Percentiles rank a stretch among this genome's conserved stretches.
Conservation (phyloP, 2,113 vertebrate genomes). For the Blennius ocellaris region DNA sequence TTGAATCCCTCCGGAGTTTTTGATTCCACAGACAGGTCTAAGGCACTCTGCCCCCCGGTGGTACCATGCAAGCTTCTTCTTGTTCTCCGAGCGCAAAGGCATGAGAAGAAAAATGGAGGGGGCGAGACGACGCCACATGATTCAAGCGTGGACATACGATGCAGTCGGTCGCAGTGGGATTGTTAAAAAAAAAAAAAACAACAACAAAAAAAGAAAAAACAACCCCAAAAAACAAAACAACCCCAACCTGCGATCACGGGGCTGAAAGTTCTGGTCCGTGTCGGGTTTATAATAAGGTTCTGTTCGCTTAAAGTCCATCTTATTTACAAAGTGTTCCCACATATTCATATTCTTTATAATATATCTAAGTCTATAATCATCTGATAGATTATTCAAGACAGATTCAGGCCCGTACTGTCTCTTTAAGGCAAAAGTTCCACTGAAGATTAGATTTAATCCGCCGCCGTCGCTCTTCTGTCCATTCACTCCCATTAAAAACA, state of each 20-base stretch:
- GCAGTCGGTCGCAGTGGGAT: too few relatives aligned
- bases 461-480: conserved; percentile 80
- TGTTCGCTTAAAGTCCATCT: conserved; percentile 84
- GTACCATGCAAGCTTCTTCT: conserved; percentile 22
- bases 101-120: too few relatives aligned
- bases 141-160: too few relatives aligned
- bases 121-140: too few relatives aligned
- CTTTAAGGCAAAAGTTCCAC: conserved; percentile 97
- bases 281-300: conserved; percentile 77
- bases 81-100: too few relatives aligned
- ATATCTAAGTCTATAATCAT: conserved; percentile 75
- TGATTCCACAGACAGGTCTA: conserved; percentile 64
- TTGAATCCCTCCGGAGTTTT: conserved; percentile 32
- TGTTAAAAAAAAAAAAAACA: background rate
- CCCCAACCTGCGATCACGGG: conserved; percentile 28
- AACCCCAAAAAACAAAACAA: background rate
- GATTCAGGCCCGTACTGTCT: conserved; percentile 91
- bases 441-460: conserved; percentile 79
- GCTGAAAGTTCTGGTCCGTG: conserved; percentile 23
- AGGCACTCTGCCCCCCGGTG: conserved; percentile 80
- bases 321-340: conserved; percentile 91
- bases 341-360: conserved; percentile 78
- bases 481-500: conserved; percentile 78
- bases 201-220: background rate
- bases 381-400: conserved; percentile 85